phyloP scores from a whole-genome alignment of 1,140 invertebrate genomes.

The Araneus ventricosus region DNA sequence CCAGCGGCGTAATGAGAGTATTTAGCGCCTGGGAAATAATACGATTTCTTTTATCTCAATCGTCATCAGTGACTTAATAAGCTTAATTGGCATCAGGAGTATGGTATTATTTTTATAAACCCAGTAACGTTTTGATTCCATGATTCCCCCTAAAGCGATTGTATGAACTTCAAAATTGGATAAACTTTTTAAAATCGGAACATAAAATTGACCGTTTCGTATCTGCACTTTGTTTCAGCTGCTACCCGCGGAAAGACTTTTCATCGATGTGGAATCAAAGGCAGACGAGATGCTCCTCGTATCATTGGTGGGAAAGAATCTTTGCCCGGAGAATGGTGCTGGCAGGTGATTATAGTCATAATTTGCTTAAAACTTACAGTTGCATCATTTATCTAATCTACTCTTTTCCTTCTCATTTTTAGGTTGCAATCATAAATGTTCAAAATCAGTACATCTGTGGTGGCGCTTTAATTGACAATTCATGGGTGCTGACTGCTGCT shows the following conservation, averaged over 20 bases:
- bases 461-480: constrained; percentile 93
- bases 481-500: constrained; percentile 97
- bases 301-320: constrained; percentile 94
- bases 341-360: constrained; percentile 85
- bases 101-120: not conserved
- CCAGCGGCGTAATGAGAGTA: too few relatives aligned
- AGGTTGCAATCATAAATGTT: constrained; percentile 92
- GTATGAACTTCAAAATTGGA: too few relatives aligned
- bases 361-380: not conserved
- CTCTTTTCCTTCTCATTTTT: not conserved
- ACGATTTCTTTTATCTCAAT: too few relatives aligned
- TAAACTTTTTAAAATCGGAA: not conserved
- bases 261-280: constrained; percentile 77
- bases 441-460: constrained; percentile 96
- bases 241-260: not conserved
- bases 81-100: too few relatives aligned
- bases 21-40: too few relatives aligned
- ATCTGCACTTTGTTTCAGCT: not conserved
- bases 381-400: not conserved
- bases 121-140: not conserved
- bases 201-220: not conserved
- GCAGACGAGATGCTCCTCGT: constrained; percentile 61
- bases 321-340: constrained; percentile 94
- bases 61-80: too few relatives aligned
- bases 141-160: too few relatives aligned